A percentile compares a stretch with the other conserved stretches of the same genome.
These are phyloP conservation scores for Epizoanthus rinbou DNA, from an alignment of 92 coral and sea anemone species.

Conservation along the genomic window DNA sequence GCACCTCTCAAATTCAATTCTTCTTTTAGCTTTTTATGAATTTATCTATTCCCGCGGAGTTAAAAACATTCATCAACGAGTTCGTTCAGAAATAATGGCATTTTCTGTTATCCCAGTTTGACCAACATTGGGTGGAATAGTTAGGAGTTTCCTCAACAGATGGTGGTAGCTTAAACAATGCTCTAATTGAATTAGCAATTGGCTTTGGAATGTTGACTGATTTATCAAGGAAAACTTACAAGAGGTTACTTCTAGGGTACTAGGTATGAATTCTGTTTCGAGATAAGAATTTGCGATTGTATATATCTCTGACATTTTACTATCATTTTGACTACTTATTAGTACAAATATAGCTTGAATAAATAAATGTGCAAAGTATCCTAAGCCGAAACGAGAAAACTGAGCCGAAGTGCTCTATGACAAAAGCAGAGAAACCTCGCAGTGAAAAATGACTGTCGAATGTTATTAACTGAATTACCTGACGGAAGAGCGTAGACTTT, in stretches of 20 bases:
- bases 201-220: background rate
- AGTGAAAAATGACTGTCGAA: background rate
- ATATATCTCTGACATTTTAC: background rate
- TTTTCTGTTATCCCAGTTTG: background rate
- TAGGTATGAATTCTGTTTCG: background rate
- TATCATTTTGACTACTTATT: background rate
- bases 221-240: background rate
- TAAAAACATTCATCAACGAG: background rate
- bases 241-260: too few species aligned
- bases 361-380: background rate
- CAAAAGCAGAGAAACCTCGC: background rate
- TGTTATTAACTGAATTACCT: conserved; percentile 7
- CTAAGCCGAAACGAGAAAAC: background rate
- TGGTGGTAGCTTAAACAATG: background rate
- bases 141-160: background rate
- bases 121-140: background rate
- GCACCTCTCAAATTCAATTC: conserved; percentile 21
- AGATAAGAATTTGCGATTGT: background rate
- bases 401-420: background rate
- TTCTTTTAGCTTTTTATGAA: background rate
- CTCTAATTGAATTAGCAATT: background rate
- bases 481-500: conserved; percentile 24
- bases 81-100: background rate
- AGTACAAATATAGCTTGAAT: background rate
- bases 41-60: background rate